phyloP scores from a whole-genome alignment of 2,113 vertebrate species.

The Stercorarius parasiticus region DNA sequence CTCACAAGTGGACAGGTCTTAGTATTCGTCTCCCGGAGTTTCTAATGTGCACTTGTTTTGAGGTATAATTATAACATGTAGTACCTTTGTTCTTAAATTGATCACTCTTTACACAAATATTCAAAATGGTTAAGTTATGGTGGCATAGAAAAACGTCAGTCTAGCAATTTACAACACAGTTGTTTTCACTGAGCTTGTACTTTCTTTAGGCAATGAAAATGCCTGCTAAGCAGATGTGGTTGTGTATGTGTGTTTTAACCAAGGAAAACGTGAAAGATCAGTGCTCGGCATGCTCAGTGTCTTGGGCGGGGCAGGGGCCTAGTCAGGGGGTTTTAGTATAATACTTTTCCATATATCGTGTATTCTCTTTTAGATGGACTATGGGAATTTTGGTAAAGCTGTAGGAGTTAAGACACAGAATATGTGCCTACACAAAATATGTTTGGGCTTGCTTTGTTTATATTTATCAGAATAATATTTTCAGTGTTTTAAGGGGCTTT shows the following conservation, averaged over 20 bases:
- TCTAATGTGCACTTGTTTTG: background rate
- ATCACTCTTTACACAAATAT: background rate
- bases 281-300: background rate
- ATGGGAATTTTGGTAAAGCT: background rate
- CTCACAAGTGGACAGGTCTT: background rate
- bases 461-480: background rate
- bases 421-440: background rate
- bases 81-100: background rate
- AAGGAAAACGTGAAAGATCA: background rate
- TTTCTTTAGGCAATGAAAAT: background rate
- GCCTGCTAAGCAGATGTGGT: background rate
- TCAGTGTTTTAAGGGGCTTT: background rate
- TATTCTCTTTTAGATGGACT: background rate
- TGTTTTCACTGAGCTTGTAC: background rate
- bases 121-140: background rate
- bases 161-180: background rate
- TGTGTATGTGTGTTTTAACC: background rate
- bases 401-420: background rate
- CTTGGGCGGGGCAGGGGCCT: background rate
- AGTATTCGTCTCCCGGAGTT: background rate
- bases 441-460: background rate
- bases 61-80: background rate
- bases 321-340: background rate
- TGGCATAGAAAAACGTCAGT: background rate
- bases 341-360: background rate